Evolutionary conservation across 1,140 invertebrate species (phyloP).

Genomic region (Paramacrobiotus metropolitanus): DNA sequence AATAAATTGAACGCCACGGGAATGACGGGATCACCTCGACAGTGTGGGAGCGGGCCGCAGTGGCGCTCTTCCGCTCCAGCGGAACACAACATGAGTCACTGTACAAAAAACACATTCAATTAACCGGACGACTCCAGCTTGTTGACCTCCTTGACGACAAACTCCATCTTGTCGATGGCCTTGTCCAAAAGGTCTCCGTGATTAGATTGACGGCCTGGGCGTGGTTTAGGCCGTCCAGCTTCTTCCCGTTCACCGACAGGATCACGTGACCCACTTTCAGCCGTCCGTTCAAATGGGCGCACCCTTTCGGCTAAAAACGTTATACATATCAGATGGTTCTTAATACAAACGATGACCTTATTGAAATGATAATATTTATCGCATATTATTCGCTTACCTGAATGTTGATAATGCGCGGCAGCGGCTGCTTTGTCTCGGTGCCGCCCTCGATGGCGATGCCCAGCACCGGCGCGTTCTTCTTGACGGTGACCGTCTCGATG

Average conservation of each 20-base stretch:
- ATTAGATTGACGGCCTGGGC: neutral
- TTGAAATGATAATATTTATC: neutral
- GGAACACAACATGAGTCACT: too few species aligned
- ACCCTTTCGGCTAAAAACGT: neutral
- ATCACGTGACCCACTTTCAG: constrained; percentile 79
- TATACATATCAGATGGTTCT: too few species aligned
- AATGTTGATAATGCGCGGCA: constrained; percentile 84
- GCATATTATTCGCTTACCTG: constrained; percentile 41
- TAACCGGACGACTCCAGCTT: too few species aligned
- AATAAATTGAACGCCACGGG: too few species aligned
- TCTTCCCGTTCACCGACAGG: constrained; percentile 65
- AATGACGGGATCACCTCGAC: too few species aligned
- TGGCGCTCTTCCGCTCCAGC: too few species aligned
- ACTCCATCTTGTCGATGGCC: neutral
- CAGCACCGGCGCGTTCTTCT: constrained; percentile 68
- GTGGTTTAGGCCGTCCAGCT: constrained; percentile 32
- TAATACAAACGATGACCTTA: neutral
- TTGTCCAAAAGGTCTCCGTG: neutral
- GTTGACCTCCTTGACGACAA: neutral
- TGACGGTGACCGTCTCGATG: constrained; percentile 24
- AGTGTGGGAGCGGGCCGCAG: too few species aligned
- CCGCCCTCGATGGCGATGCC: constrained; percentile 92
- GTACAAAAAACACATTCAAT: too few species aligned
- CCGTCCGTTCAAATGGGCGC: constrained; percentile 42
- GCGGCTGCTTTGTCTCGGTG: constrained; percentile 69